Evolutionary conservation across 2,113 vertebrate species (phyloP), one percentile per base, ranked within the genome.

Genomic region (Macroglossus sobrinus): DNA sequence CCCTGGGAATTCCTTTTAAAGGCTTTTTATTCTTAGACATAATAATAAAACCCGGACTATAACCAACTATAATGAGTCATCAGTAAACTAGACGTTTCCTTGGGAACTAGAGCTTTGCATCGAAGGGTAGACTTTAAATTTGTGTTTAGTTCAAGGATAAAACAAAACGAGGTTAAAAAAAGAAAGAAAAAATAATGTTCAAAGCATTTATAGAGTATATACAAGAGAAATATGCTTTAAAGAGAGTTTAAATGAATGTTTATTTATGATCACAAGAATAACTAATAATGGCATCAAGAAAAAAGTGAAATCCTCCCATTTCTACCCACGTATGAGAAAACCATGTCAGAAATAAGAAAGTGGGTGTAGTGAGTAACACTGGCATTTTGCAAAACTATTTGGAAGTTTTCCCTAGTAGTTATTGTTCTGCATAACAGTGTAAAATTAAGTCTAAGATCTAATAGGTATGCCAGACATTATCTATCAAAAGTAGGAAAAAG

Each of bases 111-210:
- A 82, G 47, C 68, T 66, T 94, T 96, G 64, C 38, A 18, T 96
- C 71, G 59, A 40, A 97, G 71, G 21, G 71, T 14, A 92, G 55
- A 91, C 33, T 91, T 59, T 91, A 95, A 95, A 95, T 95, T 59
- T 89, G 55, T 86, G 6, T 84, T 94, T 95, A 55, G 47, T 53
- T 76, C 38, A 93, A 80, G 12, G 18, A 87, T 87, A 89, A 94
- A 81, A 84, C 40, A 78, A 24, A 78, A 87, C 66, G 30, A 64
- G 0, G 4, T 82, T n/a, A n/a, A n/a, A 74, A 74, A 47, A 11
- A 50, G 16, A 16, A 15, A 50, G 12, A 50, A 50, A 50, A 40
- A 76, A 14, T 14, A 64, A 22, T 9, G 45, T 0, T 68, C 5
- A 53, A n/a, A 40, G 3, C 45, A 74, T 85, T 74, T 35, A 76